Conservation (phyloP, 2,113 vertebrate species). For the Blennius ocellaris region DNA sequence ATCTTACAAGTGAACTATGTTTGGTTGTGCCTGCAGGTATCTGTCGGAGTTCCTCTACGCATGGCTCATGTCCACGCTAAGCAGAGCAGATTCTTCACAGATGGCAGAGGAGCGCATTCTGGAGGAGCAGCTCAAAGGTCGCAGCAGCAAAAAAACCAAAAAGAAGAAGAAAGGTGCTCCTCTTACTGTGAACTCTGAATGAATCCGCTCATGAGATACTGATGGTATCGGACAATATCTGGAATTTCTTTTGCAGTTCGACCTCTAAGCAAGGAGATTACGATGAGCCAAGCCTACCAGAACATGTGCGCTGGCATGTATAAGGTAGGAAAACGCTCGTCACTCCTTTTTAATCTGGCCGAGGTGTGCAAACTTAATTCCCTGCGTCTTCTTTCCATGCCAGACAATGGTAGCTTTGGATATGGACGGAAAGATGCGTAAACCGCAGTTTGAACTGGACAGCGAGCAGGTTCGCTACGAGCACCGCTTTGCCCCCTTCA, state of each 20-base stretch:
- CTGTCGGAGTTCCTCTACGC: constrained; percentile 98
- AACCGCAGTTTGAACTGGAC: constrained; percentile 97
- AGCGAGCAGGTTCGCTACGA: constrained; percentile 98
- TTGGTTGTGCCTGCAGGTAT: constrained; percentile 85
- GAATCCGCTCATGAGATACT: no score
- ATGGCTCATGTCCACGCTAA: constrained; percentile 98
- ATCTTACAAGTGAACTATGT: constrained; percentile 1
- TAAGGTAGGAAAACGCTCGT: constrained; percentile 84
- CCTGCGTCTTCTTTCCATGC: neutral
- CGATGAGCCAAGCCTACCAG: constrained; percentile 98
- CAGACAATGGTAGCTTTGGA: constrained; percentile 99
- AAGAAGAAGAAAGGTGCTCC: constrained; percentile 96
- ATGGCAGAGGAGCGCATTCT: constrained; percentile 97
- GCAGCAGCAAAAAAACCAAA: constrained; percentile 98
- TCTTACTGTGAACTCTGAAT: neutral
- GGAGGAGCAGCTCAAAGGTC: constrained; percentile 97
- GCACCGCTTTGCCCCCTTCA: constrained; percentile 98
- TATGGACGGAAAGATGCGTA: constrained; percentile 98
- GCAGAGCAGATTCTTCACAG: constrained; percentile 96
- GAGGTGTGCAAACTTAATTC: neutral
- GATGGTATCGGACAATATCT: no score
- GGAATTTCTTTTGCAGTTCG: constrained; percentile 84
- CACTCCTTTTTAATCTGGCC: neutral
- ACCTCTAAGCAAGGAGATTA: constrained; percentile 96
- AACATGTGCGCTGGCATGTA: constrained; percentile 99